phyloP scores from a whole-genome alignment of 2,797 vertebrate genomes.

The Lerista edwardsae region DNA sequence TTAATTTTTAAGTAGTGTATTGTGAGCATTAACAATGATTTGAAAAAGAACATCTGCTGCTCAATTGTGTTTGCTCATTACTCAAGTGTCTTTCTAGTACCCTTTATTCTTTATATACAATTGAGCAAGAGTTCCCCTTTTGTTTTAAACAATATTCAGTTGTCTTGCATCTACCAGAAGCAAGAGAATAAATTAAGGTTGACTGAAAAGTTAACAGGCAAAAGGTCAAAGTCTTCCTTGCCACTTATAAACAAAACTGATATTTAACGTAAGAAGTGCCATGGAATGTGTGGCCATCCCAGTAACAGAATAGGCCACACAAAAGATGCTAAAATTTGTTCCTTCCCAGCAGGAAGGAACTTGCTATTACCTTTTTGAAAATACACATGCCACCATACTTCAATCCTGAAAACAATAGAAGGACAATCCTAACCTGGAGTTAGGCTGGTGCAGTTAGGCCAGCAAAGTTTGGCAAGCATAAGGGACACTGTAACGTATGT shows the following conservation, averaged over 20 bases:
- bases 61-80: constrained; percentile 45
- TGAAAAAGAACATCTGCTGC: constrained; percentile 75
- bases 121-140: constrained; percentile 36
- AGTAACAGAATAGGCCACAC: background rate
- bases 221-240: constrained; percentile 5
- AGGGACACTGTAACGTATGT: no score
- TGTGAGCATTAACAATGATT: constrained; percentile 64
- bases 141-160: constrained; percentile 57
- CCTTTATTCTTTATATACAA: constrained; percentile 61
- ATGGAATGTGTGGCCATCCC: background rate
- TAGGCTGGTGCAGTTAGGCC: no score
- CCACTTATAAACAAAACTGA: constrained; percentile 10
- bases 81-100: constrained; percentile 57
- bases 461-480: no score
- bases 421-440: no score
- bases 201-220: constrained; percentile 35
- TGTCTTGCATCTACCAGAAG: constrained; percentile 35
- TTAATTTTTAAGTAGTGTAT: constrained; percentile 74
- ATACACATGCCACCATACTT: background rate
- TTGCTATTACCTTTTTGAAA: background rate
- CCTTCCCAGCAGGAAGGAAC: background rate
- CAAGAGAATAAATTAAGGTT: constrained; percentile 49
- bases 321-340: background rate
- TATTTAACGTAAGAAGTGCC: background rate
- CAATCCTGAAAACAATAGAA: background rate